These are phyloP conservation scores for Chrysodeixis includens DNA, from an alignment of 2,888 invertebrate genomes.

Conservation along the genomic window DNA sequence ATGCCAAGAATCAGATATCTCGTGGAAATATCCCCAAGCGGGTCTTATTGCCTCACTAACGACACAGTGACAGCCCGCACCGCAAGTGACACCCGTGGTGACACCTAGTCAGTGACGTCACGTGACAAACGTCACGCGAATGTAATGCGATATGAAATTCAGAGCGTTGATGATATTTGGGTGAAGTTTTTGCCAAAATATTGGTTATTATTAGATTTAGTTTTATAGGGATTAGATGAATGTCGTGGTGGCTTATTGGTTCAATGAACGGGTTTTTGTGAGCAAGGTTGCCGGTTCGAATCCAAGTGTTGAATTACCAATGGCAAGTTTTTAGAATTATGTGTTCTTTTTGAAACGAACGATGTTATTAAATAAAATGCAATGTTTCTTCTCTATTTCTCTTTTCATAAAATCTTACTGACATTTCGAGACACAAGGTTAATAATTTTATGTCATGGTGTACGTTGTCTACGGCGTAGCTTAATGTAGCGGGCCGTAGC, in stretches of 20 bases:
- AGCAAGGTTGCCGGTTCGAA: too few species aligned
- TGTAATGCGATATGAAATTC: conserved; percentile 39
- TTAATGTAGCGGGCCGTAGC: conserved; percentile 4
- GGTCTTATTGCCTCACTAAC: conserved; percentile 27
- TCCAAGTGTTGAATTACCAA: too few species aligned
- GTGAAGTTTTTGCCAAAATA: conserved; percentile 20
- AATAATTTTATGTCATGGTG: too few species aligned
- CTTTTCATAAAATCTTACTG: not conserved
- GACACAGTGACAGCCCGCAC: conserved; percentile 27
- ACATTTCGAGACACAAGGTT: not conserved
- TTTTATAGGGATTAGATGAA: not conserved
- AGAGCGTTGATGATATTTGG: conserved; percentile 30
- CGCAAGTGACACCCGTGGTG: conserved; percentile 15
- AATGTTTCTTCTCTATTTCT: not conserved
- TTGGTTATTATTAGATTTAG: not conserved
- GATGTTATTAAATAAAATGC: too few species aligned
- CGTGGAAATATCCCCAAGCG: conserved; percentile 37
- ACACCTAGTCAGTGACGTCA: conserved; percentile 34
- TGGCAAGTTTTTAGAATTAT: too few species aligned
- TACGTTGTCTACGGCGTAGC: conserved; percentile 3
- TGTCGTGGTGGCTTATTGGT: not conserved
- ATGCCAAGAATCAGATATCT: conserved; percentile 40
- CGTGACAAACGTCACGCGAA: conserved; percentile 21
- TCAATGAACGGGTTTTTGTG: too few species aligned
- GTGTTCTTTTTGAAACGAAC: too few species aligned